Evolutionary conservation across 92 coral and sea anemone species (phyloP), one percentile per base, ranked within the genome.

Genomic region (Porites evermanni): DNA sequence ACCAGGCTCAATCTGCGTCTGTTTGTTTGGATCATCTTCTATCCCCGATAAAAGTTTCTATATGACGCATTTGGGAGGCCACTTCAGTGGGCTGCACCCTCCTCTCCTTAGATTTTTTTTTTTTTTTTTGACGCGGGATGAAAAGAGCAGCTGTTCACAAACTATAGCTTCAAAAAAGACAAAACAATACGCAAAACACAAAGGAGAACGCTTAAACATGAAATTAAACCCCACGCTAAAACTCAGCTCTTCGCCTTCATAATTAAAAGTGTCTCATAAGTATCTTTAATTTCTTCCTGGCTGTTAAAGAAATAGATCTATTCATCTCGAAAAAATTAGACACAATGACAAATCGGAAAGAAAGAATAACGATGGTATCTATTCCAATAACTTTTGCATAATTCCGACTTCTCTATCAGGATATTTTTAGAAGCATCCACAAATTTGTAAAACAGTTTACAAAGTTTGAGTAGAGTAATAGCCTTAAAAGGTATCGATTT

Each of bases 211-310:
- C 67, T 63, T 20, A 20, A 16, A 59, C 64, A 17, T 56, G 61
- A 56, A 56, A 56, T 11, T 56, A 56, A 56, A 56, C 16, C 13
- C 61, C 12, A 56, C 61, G 13, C 61, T 11, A 56, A 10, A 14
- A 11, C 16, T 75, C 65, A n/a, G 13, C 17, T 56, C 47, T 20
- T 16, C 66, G 79, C 26, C 23, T 53, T 75, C 59, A 53, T 75
- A 52, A 75, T 75, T 75, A 75, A 56, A 75, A 56, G 51, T 75
- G 79, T 75, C 51, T 20, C 20, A 54, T 6, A 56, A 75, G 58
- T 38, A 9, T 12, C 24, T 12, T 38, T 67, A 19, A 75, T 75
- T 56, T 75, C 51, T 10, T 14, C 50, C 14, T 58, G 7, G 29
- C 1, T 21, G 17, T 75, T 51, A 52, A 74, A 73, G 63, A 73